Evolutionary conservation across 2,797 vertebrate genomes (phyloP), one percentile per base, ranked within the genome.

Genomic region (Xyrichtys novacula): DNA sequence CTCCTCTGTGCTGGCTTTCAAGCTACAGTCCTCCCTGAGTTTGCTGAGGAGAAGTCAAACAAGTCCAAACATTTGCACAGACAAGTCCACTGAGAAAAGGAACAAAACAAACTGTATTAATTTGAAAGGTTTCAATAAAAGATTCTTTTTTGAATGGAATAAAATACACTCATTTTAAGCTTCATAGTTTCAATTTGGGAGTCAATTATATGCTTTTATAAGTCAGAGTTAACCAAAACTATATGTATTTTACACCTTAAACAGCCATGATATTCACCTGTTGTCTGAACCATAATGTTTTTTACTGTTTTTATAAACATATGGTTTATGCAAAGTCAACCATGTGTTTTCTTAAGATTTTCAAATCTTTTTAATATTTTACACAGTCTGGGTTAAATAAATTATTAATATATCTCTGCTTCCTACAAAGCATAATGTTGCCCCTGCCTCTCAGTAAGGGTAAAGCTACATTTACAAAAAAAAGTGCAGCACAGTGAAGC

Each of bases 61-160:
- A 61, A 68, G 50, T 39, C 22, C 52, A 64, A 68, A 64, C 32
- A 65, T 74, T 68, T 83, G 39, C 48, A 62, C 38, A 78, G 22
- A 77, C 16, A 56, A 59, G 22, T 61, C 54, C 36, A 42, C 46
- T 19, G 36, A 72, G 50, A 42, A 57, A 70, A 49, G 17, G 7
- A 38, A 50, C 28, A 40, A 56, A 63, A 52, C 3, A 56, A 36
- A 50, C 36, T 36, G 19, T 16, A 60, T 34, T 42, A 2, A 19
- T 23, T 64, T 36, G 16, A 60, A 47, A 63, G 38, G 16, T 43
- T 73, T 46, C 6, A 44, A 39, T 54, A 44, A 16, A 34, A 48
- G 20, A 3, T 23, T 14, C 20, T 7, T 43, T 20, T 3, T 22
- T 22, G 19, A 43, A 43, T 10, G 42, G 1, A 22, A 16, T 14